These are phyloP conservation scores for Bugula neritina DNA, from an alignment of 2,888 invertebrate species.

Conservation along the genomic window DNA sequence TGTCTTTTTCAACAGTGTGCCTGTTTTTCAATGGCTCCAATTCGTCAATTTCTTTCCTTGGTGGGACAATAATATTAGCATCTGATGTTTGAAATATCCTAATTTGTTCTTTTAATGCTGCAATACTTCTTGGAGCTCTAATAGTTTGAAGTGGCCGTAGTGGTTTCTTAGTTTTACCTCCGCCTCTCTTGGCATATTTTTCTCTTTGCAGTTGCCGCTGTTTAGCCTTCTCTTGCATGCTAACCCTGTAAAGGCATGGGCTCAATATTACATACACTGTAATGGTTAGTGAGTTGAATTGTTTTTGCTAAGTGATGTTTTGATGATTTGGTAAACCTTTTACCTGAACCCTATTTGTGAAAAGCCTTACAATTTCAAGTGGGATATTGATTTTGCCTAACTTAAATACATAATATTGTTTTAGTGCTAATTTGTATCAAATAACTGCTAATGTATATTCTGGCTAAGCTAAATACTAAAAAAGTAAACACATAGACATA, in stretches of 20 bases:
- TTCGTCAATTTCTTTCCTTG: neutral
- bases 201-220: neutral
- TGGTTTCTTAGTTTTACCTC: neutral
- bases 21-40: neutral
- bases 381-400: too few species aligned
- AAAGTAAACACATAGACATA: too few species aligned
- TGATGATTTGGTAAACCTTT: too few species aligned
- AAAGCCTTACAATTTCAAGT: too few species aligned
- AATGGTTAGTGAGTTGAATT: neutral
- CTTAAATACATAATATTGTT: too few species aligned
- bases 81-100: conserved; percentile 17
- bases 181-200: neutral
- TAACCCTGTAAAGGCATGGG: neutral
- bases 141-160: neutral
- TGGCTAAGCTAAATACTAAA: too few species aligned
- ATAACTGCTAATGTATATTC: too few species aligned
- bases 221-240: conserved; percentile 2
- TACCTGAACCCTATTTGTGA: too few species aligned
- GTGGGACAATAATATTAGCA: conserved; percentile 1
- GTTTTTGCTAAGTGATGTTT: neutral
- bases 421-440: too few species aligned
- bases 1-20: neutral
- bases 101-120: conserved; percentile 7
- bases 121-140: conserved; percentile 14
- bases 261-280: neutral